Evolutionary conservation across 2,888 invertebrate genomes (phyloP).

Genomic region (Oxytorus armatus): DNA sequence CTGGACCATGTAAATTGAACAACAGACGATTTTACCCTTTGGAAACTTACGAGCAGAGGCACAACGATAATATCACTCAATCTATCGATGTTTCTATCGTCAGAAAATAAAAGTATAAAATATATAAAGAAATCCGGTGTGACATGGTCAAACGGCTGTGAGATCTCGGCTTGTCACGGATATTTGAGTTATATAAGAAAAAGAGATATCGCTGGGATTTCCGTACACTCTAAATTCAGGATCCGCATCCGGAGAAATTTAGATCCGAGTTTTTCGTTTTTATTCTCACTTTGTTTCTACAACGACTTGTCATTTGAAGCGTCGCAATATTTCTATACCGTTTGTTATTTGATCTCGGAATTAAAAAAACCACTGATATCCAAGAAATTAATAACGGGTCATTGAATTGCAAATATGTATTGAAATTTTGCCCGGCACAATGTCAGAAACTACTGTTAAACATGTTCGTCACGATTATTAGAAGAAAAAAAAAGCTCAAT

Average conservation of each 20-base stretch:
- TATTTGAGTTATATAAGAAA: conserved; percentile 44
- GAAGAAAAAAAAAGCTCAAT: conserved; percentile 3
- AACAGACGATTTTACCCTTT: conserved; percentile 27
- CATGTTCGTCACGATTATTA: conserved; percentile 2
- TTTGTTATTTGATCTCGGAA: background rate
- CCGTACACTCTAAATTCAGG: background rate
- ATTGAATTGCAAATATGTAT: background rate
- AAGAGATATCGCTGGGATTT: conserved; percentile 4
- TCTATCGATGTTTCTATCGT: conserved; percentile 10
- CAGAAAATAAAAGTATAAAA: conserved; percentile 33
- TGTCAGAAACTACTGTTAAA: background rate
- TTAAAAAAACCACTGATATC: background rate
- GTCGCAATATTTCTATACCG: too few relatives aligned
- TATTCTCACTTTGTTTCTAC: background rate
- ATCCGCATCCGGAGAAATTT: conserved; percentile 39
- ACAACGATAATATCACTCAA: conserved; percentile 13
- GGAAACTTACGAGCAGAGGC: conserved; percentile 21
- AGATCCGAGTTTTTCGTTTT: conserved; percentile 10
- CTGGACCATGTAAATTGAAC: conserved; percentile 32
- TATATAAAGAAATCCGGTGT: conserved; percentile 23
- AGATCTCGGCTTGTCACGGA: conserved; percentile 36
- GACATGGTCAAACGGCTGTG: conserved; percentile 29
- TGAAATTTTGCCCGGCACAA: conserved; percentile 8
- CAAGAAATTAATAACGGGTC: background rate
- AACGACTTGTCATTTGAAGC: too few relatives aligned